Evolutionary conservation across 2,797 vertebrate species (phyloP), one percentile per base, ranked within the genome.

Genomic region (Basileuterus tristriatus): DNA sequence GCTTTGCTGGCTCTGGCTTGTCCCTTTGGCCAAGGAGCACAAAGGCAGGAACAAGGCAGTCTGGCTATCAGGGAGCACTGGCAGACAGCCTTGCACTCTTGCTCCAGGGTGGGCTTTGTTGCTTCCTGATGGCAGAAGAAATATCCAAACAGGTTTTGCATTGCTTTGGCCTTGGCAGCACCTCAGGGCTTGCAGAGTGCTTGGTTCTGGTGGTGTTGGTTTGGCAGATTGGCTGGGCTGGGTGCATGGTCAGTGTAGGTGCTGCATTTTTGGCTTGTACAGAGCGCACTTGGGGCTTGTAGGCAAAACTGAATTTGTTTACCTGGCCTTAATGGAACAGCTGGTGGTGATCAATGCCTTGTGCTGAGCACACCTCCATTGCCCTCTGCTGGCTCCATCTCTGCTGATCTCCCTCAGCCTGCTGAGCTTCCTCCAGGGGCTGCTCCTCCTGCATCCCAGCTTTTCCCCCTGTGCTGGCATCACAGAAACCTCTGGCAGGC

Each of bases 341-440:
- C 37, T 53, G 37, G 56, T 53, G 68, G 39, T 53, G 68, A 43
- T 37, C 13, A 59, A 3, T 53, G 49, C 37, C 53, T 18, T 60
- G 79, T 0, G 78, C 50, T 85, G 21, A 44, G 50, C 50, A 68
- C 63, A 29, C 43, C 62, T 92, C 49, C 41, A 29, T 84, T 87
- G 89, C 84, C 79, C 87, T 89, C 91, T 93, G 79, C n/a, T 92
- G 90, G 87, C 50, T 92, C 36, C 29, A 1, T 56, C 67, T 74
- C 56, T 76, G n/a, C 34, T 69, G 46, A 3, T 9, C 65, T 86
- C 50, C 29, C 12, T 53, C 10, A 63, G 56, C 15, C 24, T 63
- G 12, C 1, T 0, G 1, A 59, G 81, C 34, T 29, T 43, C 32
- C 19, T 29, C 30, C 30, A 41, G 37, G 32, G 12, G 20, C 56